Evolutionary conservation across 2,113 vertebrate species (phyloP), one percentile per base, ranked within the genome.

Genomic region (Elephas maximus): DNA sequence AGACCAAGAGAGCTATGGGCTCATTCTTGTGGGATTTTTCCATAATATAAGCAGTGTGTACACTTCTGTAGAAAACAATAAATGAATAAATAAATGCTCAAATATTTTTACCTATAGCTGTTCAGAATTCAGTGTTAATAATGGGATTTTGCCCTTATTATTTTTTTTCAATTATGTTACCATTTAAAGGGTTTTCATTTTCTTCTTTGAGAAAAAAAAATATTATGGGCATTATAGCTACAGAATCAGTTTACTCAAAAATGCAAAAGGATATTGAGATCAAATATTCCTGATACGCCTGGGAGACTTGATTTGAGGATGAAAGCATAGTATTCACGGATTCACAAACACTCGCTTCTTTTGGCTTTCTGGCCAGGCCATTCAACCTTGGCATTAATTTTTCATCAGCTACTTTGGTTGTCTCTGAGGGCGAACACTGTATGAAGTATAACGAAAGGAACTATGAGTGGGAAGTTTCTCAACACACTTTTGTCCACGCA

Each of bases 381-480:
- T 85, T 41, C 21, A 88, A 62, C 0, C 11, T 95, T 95, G 65
- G 41, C 79, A 83, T 37, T 91, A 87, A 77, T 30, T 33, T 96
- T 79, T 95, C 57, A 92, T 80, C 6, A 87, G 0, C 71, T 88
- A 1, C 74, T 33, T 80, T 24, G 33, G 8, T 60, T 53, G 20
- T 67, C 18, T 28, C 69, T 23, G 23, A 26, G n/a, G 53, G 11
- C 85, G 26, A 96, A 90, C 2, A 45, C 6, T 84, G 7, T 9
- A 57, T 88, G 14, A 84, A 82, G 18, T n/a, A 74, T 37, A 78
- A 69, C 93, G n/a, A 45, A 86, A 94, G 90, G 92, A 51, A 85
- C 65, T 83, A 21, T 48, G 37, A 1, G 37, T 96, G 9, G 83
- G 78, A 95, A 1, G 24, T 83, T 93, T 82, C 0, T 84, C n/a